These are phyloP conservation scores for Cydia strobilella DNA, from an alignment of 1,140 invertebrate genomes.

Conservation along the genomic window DNA sequence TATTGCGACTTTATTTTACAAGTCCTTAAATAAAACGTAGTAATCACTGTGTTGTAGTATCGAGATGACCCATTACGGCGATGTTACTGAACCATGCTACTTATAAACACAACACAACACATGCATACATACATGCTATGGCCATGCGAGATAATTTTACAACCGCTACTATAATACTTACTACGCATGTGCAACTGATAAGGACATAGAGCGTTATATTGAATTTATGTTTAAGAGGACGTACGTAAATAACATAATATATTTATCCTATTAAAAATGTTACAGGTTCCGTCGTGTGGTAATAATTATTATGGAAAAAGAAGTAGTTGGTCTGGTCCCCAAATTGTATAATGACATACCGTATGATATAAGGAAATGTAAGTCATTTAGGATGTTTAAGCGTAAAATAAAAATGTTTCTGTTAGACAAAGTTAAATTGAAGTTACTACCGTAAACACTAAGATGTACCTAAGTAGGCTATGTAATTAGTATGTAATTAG, in stretches of 20 bases:
- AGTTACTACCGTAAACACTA: too few relatives aligned
- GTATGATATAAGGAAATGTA: too few relatives aligned
- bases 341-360: too few relatives aligned
- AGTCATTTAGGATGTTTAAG: too few relatives aligned
- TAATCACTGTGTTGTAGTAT: not conserved
- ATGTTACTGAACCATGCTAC: conserved; percentile 25
- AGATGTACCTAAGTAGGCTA: too few relatives aligned
- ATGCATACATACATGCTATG: conserved; percentile 36
- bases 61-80: not conserved
- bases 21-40: not conserved
- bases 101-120: conserved; percentile 6
- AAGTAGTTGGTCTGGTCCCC: too few relatives aligned
- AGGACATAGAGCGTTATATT: conserved; percentile 24
- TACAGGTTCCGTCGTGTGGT: too few relatives aligned
- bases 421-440: too few relatives aligned
- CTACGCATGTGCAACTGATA: conserved; percentile 37
- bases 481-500: too few relatives aligned
- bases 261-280: not conserved
- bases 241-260: conserved; percentile 7
- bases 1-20: not conserved
- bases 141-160: conserved; percentile 46
- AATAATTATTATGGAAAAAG: too few relatives aligned
- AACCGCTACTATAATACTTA: conserved; percentile 39
- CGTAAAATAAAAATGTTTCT: too few relatives aligned
- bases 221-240: conserved; percentile 10